Evolutionary conservation across 1,140 invertebrate genomes (phyloP).

Genomic region (Drosophila asahinai): DNA sequence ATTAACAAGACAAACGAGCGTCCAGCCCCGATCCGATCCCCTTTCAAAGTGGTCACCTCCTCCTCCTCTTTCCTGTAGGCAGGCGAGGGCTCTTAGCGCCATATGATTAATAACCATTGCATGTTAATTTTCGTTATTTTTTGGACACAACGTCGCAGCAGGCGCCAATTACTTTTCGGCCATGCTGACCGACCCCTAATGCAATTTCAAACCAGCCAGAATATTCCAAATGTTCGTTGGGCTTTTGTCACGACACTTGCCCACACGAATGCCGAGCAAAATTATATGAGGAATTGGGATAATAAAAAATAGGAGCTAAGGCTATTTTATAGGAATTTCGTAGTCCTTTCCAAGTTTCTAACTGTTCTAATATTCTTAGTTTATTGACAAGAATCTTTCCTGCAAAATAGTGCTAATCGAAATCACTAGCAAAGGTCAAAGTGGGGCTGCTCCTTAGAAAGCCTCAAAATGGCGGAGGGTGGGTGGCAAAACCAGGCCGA

Average conservation of each 20-base stretch:
- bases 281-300: not conserved
- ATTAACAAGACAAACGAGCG: slow-evolving; percentile 82
- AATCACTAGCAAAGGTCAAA: slow-evolving; percentile 50
- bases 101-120: slow-evolving; percentile 80
- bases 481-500: slow-evolving; percentile 13
- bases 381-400: not conserved
- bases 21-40: slow-evolving; percentile 30
- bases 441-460: slow-evolving; percentile 5
- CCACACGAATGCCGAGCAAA: slow-evolving; percentile 16
- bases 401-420: not conserved
- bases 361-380: not conserved
- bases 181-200: slow-evolving; percentile 25
- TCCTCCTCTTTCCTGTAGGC: not conserved
- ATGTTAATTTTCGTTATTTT: slow-evolving; percentile 68
- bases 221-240: slow-evolving; percentile 14
- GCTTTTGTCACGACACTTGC: slow-evolving; percentile 35
- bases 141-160: slow-evolving; percentile 57
- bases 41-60: slow-evolving; percentile 26
- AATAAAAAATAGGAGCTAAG: not conserved
- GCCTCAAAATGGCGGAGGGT: not conserved
- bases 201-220: slow-evolving; percentile 38
- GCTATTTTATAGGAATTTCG: no score
- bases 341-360: no score
- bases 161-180: slow-evolving; percentile 70
- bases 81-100: slow-evolving; percentile 44